These are phyloP conservation scores for Hoplostethus mediterraneus DNA, from an alignment of 2,797 vertebrate genomes.

Conservation along the genomic window DNA sequence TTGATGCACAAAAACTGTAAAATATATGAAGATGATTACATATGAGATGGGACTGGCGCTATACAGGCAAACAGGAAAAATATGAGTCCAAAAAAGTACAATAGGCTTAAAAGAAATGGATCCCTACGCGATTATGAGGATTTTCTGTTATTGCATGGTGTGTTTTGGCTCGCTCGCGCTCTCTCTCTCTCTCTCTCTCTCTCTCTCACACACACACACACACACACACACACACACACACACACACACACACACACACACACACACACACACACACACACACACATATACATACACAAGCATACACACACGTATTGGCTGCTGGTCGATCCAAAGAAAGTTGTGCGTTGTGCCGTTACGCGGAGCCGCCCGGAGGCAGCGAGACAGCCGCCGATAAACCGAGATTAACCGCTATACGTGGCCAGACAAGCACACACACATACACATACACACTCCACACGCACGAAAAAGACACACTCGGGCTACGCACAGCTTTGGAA, in stretches of 20 bases:
- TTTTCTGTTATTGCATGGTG: neutral
- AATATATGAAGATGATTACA: too few relatives aligned
- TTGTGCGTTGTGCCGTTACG: constrained; percentile 59
- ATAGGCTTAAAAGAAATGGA: too few relatives aligned
- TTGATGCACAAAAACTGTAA: too few relatives aligned
- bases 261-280: neutral
- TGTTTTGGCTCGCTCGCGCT: neutral
- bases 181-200: too few relatives aligned
- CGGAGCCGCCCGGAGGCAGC: constrained; percentile 42
- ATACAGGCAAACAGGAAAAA: too few relatives aligned
- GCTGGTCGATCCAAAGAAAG: constrained; percentile 38
- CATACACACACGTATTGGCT: neutral
- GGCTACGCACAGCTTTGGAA: constrained; percentile 7
- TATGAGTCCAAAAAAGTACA: neutral
- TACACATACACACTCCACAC: constrained; percentile 8
- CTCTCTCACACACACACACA: too few relatives aligned
- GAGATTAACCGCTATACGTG: constrained; percentile 43
- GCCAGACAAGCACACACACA: constrained; percentile 27
- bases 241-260: neutral
- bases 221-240: neutral
- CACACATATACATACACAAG: neutral
- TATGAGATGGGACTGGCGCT: too few relatives aligned
- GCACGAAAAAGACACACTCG: neutral
- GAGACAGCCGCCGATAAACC: constrained; percentile 6
- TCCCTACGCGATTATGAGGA: too few relatives aligned